A percentile compares a stretch with the other conserved stretches of the same genome.
These are phyloP conservation scores for Cyclophora punctaria DNA, from an alignment of 2,888 invertebrate genomes.

Conservation along the genomic window DNA sequence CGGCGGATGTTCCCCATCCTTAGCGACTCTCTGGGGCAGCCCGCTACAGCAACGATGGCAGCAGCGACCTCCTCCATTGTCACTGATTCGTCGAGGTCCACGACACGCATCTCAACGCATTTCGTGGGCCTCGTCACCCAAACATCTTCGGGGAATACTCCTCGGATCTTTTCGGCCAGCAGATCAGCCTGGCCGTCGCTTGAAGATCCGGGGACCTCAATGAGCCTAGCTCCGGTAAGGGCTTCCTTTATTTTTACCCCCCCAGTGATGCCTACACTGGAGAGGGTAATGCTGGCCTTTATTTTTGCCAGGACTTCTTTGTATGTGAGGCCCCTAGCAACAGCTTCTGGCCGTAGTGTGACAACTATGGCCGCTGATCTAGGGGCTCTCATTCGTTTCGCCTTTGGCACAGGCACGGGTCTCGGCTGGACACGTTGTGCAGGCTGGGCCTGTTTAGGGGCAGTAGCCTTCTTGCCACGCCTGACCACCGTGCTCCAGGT, in stretches of 20 bases:
- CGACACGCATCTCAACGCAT: not conserved
- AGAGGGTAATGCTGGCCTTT: not conserved
- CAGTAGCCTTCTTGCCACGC: too few species aligned
- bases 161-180: not conserved
- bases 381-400: not conserved
- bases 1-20: not conserved
- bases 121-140: not conserved
- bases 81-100: not conserved
- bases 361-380: not conserved
- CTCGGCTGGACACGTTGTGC: too few species aligned
- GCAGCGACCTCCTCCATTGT: not conserved
- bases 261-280: not conserved
- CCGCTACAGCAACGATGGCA: not conserved
- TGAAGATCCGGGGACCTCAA: not conserved
- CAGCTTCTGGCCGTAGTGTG: constrained; percentile 1
- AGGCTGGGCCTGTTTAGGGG: too few species aligned
- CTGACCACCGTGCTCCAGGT: too few species aligned
- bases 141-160: not conserved
- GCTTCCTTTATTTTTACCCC: not conserved
- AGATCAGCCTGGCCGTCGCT: not conserved
- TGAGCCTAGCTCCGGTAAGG: not conserved
- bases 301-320: not conserved
- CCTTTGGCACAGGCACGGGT: too few species aligned
- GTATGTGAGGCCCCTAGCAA: not conserved
- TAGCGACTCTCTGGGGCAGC: not conserved